phyloP scores from a whole-genome alignment of 2,888 invertebrate species.

The Pyralis farinalis region DNA sequence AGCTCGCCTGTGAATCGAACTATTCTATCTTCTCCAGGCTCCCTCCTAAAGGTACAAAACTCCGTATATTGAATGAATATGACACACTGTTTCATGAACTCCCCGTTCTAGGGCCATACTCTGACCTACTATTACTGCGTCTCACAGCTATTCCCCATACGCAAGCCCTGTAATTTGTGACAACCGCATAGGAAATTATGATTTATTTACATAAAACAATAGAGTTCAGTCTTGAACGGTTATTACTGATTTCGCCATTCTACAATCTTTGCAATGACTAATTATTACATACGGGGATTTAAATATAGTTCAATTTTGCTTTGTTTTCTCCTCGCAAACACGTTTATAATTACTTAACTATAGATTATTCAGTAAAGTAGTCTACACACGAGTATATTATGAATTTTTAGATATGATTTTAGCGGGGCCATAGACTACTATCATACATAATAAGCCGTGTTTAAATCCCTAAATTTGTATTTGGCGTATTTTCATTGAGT shows the following conservation, averaged over 20 bases:
- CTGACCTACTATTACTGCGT: neutral
- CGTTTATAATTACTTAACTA: no score
- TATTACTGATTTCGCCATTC: slow-evolving; percentile 47
- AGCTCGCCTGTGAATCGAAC: no score
- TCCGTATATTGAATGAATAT: no score
- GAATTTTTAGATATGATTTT: no score
- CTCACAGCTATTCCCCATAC: neutral
- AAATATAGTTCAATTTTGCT: slow-evolving; percentile 1
- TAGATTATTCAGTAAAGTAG: no score
- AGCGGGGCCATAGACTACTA: no score
- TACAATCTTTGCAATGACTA: slow-evolving; percentile 19
- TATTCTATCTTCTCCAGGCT: no score
- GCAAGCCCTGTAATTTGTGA: slow-evolving; percentile 61
- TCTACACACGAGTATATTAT: no score
- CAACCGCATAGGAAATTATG: slow-evolving; percentile 43
- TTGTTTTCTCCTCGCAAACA: neutral
- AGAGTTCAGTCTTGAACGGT: slow-evolving; percentile 34
- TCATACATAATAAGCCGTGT: no score
- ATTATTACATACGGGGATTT: slow-evolving; percentile 39
- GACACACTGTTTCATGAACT: neutral
- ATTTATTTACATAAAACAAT: slow-evolving; percentile 74
- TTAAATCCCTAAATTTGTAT: no score
- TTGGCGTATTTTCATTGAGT: no score
- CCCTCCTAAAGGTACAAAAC: no score
- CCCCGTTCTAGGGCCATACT: neutral